Conservation (phyloP, 1,140 invertebrate species). For the Drosophila nigrodunni region DNA sequence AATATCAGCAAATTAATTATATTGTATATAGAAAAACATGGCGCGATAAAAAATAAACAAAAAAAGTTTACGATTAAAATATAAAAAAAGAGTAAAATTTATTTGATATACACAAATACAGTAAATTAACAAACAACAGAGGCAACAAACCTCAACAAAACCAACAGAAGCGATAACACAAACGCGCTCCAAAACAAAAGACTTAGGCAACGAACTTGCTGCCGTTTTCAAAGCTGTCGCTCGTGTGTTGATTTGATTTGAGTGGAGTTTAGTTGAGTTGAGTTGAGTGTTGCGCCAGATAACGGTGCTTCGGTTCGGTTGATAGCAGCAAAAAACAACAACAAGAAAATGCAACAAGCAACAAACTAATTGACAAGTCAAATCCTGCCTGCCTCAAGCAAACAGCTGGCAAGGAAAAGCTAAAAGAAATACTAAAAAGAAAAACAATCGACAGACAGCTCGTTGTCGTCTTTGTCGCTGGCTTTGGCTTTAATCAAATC, state of each 20-base stretch:
- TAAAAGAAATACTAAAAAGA: conserved; percentile 39
- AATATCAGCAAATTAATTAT: conserved; percentile 79
- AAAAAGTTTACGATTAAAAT: conserved; percentile 65
- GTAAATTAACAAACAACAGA: conserved; percentile 4
- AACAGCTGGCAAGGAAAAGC: conserved; percentile 34
- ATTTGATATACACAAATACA: background rate
- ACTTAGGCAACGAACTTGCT: conserved; percentile 82
- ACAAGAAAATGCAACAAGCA: conserved; percentile 49
- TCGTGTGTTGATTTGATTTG: conserved; percentile 39
- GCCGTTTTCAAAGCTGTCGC: conserved; percentile 57
- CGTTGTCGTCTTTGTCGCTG: conserved; percentile 52
- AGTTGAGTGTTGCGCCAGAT: conserved; percentile 56
- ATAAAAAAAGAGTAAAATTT: conserved; percentile 46
- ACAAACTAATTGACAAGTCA: conserved; percentile 82
- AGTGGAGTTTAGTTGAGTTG: background rate
- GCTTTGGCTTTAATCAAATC: conserved; percentile 77
- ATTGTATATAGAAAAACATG: conserved; percentile 81
- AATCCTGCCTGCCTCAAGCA: conserved; percentile 70
- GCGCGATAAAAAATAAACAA: conserved; percentile 57
- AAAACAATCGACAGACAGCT: conserved; percentile 72
- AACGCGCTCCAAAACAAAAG: conserved; percentile 64
- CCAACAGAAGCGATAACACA: conserved; percentile 44
- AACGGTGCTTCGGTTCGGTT: conserved; percentile 66
- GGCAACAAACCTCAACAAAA: conserved; percentile 6
- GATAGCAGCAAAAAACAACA: conserved; percentile 58